Evolutionary conservation across 2,113 vertebrate species (phyloP).

Genomic region (Odobenus rosmarus): DNA sequence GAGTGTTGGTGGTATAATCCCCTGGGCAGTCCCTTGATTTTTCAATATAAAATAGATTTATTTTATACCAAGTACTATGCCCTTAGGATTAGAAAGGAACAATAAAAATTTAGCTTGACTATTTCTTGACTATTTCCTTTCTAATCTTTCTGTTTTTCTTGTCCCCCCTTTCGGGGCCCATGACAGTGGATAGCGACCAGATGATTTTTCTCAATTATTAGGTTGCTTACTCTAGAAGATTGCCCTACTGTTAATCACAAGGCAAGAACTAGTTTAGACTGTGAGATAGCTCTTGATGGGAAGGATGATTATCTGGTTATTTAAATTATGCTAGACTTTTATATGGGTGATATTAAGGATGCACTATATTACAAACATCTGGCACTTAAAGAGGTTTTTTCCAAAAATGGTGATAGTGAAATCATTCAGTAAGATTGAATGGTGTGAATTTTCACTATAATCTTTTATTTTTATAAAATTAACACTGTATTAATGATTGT

Average conservation of each 20-base stretch:
- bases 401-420: neutral
- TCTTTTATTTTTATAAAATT: constrained; percentile 23
- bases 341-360: neutral
- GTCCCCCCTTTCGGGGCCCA: neutral
- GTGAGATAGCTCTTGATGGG: neutral
- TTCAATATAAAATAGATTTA: neutral
- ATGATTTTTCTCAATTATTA: neutral
- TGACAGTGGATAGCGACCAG: neutral
- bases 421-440: neutral
- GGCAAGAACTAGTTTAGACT: neutral
- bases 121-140: neutral
- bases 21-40: neutral
- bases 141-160: neutral
- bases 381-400: neutral
- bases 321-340: neutral
- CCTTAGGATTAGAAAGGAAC: neutral
- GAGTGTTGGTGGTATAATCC: neutral
- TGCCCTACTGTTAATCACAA: neutral
- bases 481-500: neutral
- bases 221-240: neutral
- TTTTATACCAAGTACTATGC: neutral
- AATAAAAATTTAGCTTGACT: neutral
- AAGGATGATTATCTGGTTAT: neutral
- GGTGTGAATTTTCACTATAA: neutral
- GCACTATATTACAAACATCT: neutral